These are phyloP conservation scores for Sinotaia quadrata DNA, from an alignment of 2,888 invertebrate species.

Conservation along the genomic window DNA sequence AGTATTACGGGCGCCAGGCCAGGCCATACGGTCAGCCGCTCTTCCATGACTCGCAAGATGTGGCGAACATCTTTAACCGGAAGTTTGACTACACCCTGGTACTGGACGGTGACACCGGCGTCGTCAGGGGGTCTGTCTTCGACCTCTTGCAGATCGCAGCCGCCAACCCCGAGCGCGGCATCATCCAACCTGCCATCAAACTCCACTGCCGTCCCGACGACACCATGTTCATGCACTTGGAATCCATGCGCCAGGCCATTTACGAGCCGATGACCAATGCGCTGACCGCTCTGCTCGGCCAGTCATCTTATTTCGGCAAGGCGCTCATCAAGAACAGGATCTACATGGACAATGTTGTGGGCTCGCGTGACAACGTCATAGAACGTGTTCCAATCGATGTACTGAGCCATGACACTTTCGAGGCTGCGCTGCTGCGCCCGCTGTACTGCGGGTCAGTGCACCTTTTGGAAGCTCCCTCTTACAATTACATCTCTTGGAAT, in stretches of 20 bases:
- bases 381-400: constrained; percentile 64
- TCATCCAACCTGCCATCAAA: constrained; percentile 64
- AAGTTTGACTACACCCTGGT: constrained; percentile 63
- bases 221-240: constrained; percentile 64
- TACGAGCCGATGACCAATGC: constrained; percentile 64
- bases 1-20: constrained; percentile 54
- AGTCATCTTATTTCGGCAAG: constrained; percentile 63
- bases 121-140: constrained; percentile 53
- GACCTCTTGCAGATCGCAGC: constrained; percentile 59
- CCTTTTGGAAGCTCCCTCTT: constrained; percentile 58
- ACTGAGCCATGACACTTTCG: constrained; percentile 65
- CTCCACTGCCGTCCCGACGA: constrained; percentile 50
- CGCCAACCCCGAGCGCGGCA: constrained; percentile 59
- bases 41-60: constrained; percentile 60
- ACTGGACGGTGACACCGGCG: constrained; percentile 61
- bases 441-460: constrained; percentile 56
- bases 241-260: constrained; percentile 57
- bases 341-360: constrained; percentile 63
- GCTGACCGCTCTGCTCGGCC: constrained; percentile 54
- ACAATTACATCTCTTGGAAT: constrained; percentile 64
- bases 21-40: constrained; percentile 53
- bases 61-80: constrained; percentile 56
- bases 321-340: constrained; percentile 60
- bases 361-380: constrained; percentile 52
- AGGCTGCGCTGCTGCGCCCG: constrained; percentile 59